phyloP scores from a whole-genome alignment of 2,888 invertebrate genomes.

The Thelaira solivaga region DNA sequence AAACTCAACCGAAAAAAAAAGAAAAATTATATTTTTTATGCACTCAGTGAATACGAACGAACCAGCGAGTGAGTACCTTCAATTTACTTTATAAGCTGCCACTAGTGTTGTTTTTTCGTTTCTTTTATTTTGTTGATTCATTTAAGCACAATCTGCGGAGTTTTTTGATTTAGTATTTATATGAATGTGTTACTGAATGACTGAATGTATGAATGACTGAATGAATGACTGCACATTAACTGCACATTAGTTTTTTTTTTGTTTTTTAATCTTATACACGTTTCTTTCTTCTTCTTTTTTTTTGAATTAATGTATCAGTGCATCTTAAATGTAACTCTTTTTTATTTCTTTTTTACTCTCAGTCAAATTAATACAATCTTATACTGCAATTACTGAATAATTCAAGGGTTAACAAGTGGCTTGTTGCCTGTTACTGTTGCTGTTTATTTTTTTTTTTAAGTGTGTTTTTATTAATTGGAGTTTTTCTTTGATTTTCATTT shows the following conservation, averaged over 20 bases:
- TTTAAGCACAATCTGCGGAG: constrained; percentile 7
- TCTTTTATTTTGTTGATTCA: not conserved
- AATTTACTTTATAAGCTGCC: constrained; percentile 46
- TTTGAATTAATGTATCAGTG: constrained; percentile 32
- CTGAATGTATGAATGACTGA: constrained; percentile 52
- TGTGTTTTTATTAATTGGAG: constrained; percentile 43
- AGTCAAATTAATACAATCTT: constrained; percentile 43
- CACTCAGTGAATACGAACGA: constrained; percentile 34
- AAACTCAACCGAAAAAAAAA: constrained; percentile 22
- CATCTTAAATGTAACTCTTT: constrained; percentile 48
- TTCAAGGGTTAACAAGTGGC: constrained; percentile 52
- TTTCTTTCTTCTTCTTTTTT: not conserved
- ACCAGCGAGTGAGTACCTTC: constrained; percentile 31
- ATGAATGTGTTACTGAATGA: not conserved
- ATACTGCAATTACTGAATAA: constrained; percentile 43
- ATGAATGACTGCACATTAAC: constrained; percentile 61
- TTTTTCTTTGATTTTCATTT: constrained; percentile 16
- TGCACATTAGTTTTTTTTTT: constrained; percentile 45
- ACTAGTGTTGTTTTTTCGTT: constrained; percentile 23
- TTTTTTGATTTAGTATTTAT: not conserved
- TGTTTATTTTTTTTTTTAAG: constrained; percentile 22
- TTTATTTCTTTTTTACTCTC: no score
- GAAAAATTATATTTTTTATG: constrained; percentile 35
- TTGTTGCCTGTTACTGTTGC: constrained; percentile 27
- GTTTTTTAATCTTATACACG: not conserved